Evolutionary conservation across 2,113 vertebrate species (phyloP).

Genomic region (Macquaria ambigua): DNA sequence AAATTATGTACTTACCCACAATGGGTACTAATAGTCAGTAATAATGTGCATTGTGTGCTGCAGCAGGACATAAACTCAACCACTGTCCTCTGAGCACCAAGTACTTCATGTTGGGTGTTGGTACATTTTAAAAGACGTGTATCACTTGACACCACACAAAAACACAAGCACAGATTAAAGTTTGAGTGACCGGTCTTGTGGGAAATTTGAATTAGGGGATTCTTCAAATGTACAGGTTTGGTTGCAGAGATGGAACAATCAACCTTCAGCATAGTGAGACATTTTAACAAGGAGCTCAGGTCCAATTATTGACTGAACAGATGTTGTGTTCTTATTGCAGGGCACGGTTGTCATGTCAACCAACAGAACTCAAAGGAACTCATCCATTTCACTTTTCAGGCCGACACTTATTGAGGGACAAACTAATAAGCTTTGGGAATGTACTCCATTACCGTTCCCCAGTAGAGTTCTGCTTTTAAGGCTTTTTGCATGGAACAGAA

Average conservation of each 20-base stretch:
- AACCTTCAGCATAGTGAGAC: conserved; percentile 37
- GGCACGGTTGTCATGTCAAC: conserved; percentile 68
- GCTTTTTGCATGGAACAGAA: neutral
- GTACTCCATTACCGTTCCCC: conserved; percentile 6
- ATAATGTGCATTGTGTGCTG: neutral
- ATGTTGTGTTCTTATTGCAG: conserved; percentile 46
- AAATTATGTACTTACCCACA: conserved; percentile 42
- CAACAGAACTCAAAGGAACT: conserved; percentile 43
- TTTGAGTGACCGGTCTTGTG: conserved; percentile 21
- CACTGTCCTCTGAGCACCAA: neutral
- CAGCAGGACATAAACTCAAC: conserved; percentile 6
- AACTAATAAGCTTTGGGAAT: conserved; percentile 50
- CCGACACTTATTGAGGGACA: conserved; percentile 18
- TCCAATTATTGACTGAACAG: conserved; percentile 56
- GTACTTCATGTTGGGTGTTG: neutral
- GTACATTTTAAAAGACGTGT: neutral
- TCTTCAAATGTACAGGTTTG: conserved; percentile 39
- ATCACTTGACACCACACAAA: conserved; percentile 4
- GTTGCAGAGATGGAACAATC: conserved; percentile 34
- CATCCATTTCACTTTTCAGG: conserved; percentile 44
- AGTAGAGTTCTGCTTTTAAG: neutral
- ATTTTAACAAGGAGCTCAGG: conserved; percentile 56
- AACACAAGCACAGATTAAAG: conserved; percentile 10
- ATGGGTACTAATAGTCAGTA: conserved; percentile 8
- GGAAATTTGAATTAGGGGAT: conserved; percentile 33